Evolutionary conservation across 2,113 vertebrate genomes (phyloP), one percentile per base, ranked within the genome.

Genomic region (Puntigrus tetrazona): DNA sequence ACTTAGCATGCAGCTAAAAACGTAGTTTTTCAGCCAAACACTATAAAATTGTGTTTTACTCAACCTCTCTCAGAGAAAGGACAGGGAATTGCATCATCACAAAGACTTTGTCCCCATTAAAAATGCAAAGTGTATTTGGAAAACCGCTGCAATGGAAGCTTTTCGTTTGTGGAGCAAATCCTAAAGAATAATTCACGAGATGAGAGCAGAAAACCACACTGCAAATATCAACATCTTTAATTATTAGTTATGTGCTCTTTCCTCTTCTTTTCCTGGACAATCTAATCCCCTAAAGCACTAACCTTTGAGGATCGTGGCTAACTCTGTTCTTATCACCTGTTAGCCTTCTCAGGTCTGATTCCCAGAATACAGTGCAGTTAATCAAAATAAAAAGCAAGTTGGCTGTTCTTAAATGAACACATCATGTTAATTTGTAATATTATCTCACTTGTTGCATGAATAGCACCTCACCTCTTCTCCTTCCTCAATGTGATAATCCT

Each of bases 401-500:
- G 36, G 18, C 31, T 69, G 57, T 20, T 77, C 20, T 36, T 67
- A 34, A 55, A 55, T 22, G 52, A n/a, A 29, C 43, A 75, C 31
- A 31, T 57, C 10, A 77, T 57, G 18, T 22, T 34, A 34, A 55
- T 36, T 34, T 57, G 47, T 36, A 57, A n/a, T 55, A 55, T 55
- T 36, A 36, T 45, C 36, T 73, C 13, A 45, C n/a, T n/a, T n/a
- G n/a, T n/a, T n/a, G n/a, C 22, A 41, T 11, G 22, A 55, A 52
- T 36, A 36, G 52, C 11, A 83, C 88, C 74, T 94, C 94, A 99
- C 98, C 97, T 99, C 98, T 91, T 99, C 98, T 52, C 98, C 98
- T 94, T 99, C 98, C 91, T 99, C 97, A 34, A 99, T 96, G 81
- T 99, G 97, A 89, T 98, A 99, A 91, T 99, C 98, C 86, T 97